Conservation (phyloP, 2,888 invertebrate species). For the Apomyelois bistriatella region DNA sequence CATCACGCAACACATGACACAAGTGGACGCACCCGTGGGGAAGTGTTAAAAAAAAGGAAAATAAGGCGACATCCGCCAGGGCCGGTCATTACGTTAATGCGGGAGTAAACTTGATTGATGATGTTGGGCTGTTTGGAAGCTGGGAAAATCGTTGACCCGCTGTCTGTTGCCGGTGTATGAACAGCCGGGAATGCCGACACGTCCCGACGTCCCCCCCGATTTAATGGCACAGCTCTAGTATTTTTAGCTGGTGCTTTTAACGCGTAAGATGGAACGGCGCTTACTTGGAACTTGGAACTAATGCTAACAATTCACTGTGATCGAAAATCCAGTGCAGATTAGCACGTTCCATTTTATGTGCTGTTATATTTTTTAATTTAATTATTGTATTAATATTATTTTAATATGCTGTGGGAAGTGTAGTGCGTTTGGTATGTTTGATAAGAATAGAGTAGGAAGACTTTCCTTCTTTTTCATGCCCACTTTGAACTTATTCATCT, state of each 20-base stretch:
- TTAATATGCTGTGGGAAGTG: too few species aligned
- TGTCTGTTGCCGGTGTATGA: conserved; percentile 31
- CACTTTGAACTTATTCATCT: too few species aligned
- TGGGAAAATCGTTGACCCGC: conserved; percentile 45
- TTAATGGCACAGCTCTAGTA: conserved; percentile 14
- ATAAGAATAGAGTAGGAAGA: too few species aligned
- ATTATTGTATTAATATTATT: too few species aligned
- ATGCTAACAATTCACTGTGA: background rate
- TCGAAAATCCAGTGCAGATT: background rate
- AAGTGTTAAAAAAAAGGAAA: conserved; percentile 60
- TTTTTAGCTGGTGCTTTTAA: conserved; percentile 13
- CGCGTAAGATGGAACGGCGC: conserved; percentile 13
- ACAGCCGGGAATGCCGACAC: conserved; percentile 23
- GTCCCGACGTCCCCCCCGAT: conserved; percentile 10
- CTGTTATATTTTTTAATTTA: background rate
- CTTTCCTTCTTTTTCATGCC: too few species aligned
- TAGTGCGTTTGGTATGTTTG: too few species aligned
- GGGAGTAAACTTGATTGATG: conserved; percentile 79
- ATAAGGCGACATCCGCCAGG: conserved; percentile 73
- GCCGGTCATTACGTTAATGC: conserved; percentile 78
- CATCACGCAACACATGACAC: background rate
- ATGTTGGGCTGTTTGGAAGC: conserved; percentile 31
- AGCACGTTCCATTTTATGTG: background rate
- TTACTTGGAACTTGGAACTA: background rate
- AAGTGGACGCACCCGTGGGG: conserved; percentile 21